A percentile compares a stretch with the other conserved stretches of the same genome.
Evolutionary conservation across 2,797 vertebrate species (phyloP).

Genomic region (Chromis chromis): DNA sequence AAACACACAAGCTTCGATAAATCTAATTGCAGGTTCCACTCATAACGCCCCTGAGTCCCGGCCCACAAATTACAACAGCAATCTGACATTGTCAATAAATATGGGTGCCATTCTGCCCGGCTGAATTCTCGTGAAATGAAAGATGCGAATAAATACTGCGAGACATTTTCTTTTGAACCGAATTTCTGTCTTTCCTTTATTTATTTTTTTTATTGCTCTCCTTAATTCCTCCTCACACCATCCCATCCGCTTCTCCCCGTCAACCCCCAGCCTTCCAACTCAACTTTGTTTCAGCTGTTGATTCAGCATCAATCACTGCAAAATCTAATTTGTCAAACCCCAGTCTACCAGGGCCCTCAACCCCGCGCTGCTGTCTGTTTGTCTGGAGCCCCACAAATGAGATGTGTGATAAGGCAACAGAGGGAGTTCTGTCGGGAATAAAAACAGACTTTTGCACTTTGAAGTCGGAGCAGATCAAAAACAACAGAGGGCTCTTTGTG

Average conservation of each 20-base stretch:
- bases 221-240: conserved; percentile 22
- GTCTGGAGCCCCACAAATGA: conserved; percentile 78
- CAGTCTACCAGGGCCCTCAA: conserved; percentile 68
- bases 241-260: conserved; percentile 14
- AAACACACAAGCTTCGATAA: conserved; percentile 61
- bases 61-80: conserved; percentile 79
- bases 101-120: conserved; percentile 60
- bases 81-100: conserved; percentile 79
- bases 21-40: conserved; percentile 75
- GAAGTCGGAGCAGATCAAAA: conserved; percentile 81
- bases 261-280: conserved; percentile 28
- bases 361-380: conserved; percentile 70
- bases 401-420: conserved; percentile 80
- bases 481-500: conserved; percentile 79
- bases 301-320: conserved; percentile 77
- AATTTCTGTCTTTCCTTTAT: conserved; percentile 10
- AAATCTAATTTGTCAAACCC: conserved; percentile 82
- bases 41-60: conserved; percentile 57
- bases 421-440: conserved; percentile 74
- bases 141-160: conserved; percentile 58
- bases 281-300: conserved; percentile 72
- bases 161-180: conserved; percentile 54
- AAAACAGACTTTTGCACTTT: conserved; percentile 81
- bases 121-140: conserved; percentile 53
- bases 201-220: conserved; percentile 6